Evolutionary conservation across 1,140 invertebrate species (phyloP).

Genomic region (Drosophila asahinai): DNA sequence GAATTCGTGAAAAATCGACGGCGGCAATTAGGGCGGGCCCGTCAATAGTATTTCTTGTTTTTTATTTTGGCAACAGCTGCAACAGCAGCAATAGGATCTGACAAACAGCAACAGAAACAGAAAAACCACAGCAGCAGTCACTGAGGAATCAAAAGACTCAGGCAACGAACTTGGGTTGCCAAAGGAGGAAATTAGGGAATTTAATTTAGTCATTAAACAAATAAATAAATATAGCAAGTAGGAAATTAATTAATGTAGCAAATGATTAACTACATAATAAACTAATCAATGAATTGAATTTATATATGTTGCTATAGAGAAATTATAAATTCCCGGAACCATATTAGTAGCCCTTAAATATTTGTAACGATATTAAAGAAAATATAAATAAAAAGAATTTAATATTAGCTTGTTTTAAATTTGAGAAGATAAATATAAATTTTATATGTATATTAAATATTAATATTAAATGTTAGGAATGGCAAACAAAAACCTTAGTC

Average conservation of each 20-base stretch:
- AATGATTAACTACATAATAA: not conserved
- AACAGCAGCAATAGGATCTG: conserved; percentile 11
- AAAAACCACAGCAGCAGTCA: conserved; percentile 6
- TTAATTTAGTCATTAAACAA: not conserved
- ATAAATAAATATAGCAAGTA: no score
- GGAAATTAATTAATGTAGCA: not conserved
- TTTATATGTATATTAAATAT: no score
- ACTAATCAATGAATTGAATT: not conserved
- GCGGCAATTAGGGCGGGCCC: conserved; percentile 74
- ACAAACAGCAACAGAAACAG: not conserved
- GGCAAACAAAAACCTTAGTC: no score
- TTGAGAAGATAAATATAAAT: no score
- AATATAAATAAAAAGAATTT: no score
- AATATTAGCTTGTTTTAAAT: no score
- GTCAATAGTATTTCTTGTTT: conserved; percentile 23
- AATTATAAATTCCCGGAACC: no score
- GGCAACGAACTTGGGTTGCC: conserved; percentile 70
- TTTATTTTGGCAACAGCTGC: conserved; percentile 33
- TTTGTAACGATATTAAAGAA: no score
- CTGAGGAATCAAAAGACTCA: conserved; percentile 77
- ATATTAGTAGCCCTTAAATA: no score
- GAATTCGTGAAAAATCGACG: conserved; percentile 82
- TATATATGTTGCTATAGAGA: no score
- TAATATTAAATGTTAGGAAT: no score
- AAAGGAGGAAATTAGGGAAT: not conserved